phyloP scores from a whole-genome alignment of 2,888 invertebrate genomes.

The Dione vanillae region DNA sequence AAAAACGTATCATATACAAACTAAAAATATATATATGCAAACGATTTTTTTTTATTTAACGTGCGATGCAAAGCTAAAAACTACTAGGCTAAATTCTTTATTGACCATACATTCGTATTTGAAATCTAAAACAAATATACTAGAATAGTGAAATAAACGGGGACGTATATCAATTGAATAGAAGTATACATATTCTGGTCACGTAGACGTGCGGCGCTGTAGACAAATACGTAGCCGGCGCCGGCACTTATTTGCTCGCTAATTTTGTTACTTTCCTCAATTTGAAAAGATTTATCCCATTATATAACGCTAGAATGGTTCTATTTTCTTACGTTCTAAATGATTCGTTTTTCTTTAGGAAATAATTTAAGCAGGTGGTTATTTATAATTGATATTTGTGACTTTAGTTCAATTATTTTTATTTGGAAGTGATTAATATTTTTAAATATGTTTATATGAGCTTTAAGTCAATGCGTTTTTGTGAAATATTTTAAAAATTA shows the following conservation, averaged over 20 bases:
- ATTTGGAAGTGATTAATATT: too few relatives aligned
- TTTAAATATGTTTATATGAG: too few relatives aligned
- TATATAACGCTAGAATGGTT: conserved; percentile 6
- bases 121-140: conserved; percentile 35
- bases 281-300: conserved; percentile 29
- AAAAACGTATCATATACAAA: background rate
- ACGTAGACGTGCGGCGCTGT: conserved; percentile 38
- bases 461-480: too few relatives aligned
- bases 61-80: background rate
- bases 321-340: background rate
- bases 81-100: conserved; percentile 11
- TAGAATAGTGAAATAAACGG: conserved; percentile 36
- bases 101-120: conserved; percentile 25
- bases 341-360: background rate
- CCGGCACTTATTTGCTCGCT: conserved; percentile 38
- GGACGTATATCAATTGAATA: conserved; percentile 36
- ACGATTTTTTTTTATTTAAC: background rate
- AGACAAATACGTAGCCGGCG: conserved; percentile 40
- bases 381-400: background rate
- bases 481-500: too few relatives aligned
- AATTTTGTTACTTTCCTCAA: conserved; percentile 34
- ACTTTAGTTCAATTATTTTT: too few relatives aligned
- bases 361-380: background rate
- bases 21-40: background rate
- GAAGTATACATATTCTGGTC: conserved; percentile 38